Evolutionary conservation across 1,140 invertebrate genomes (phyloP).

Genomic region (Rhopalosiphum padi): DNA sequence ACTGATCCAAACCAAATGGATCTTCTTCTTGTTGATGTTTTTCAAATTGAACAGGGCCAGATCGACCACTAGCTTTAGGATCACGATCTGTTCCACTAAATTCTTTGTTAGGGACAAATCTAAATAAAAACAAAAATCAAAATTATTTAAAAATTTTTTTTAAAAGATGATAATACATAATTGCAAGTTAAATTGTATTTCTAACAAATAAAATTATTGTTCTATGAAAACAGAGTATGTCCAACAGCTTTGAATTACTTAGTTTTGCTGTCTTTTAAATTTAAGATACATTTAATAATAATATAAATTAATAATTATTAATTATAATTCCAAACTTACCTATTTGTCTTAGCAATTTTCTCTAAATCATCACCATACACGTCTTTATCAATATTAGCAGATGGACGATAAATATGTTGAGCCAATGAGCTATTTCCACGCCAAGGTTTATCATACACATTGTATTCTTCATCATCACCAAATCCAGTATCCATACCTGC

Average conservation of each 20-base stretch:
- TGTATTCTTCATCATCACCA: slow-evolving; percentile 97
- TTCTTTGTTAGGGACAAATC: slow-evolving; percentile 94
- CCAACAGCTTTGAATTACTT: neutral
- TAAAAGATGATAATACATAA: too few species aligned
- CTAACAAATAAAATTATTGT: neutral
- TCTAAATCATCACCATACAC: slow-evolving; percentile 90
- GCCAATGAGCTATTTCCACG: slow-evolving; percentile 82
- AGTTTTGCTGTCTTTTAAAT: neutral
- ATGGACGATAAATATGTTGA: slow-evolving; percentile 91
- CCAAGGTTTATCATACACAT: slow-evolving; percentile 97
- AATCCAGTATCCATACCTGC: slow-evolving; percentile 97
- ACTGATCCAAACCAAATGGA: slow-evolving; percentile 97
- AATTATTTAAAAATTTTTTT: too few species aligned
- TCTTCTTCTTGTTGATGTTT: slow-evolving; percentile 81
- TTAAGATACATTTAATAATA: neutral
- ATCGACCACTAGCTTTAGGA: slow-evolving; percentile 78
- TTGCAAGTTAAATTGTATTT: too few species aligned
- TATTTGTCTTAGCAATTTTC: slow-evolving; percentile 85
- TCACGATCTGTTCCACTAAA: slow-evolving; percentile 88
- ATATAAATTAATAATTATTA: neutral
- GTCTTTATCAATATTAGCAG: slow-evolving; percentile 88
- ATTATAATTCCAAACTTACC: slow-evolving; percentile 65
- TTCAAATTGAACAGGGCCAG: slow-evolving; percentile 96
- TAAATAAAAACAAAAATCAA: slow-evolving; percentile 63
- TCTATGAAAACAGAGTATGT: neutral